Percentiles rank a stretch among this genome's conserved stretches.
phyloP scores from a whole-genome alignment of 2,888 invertebrate genomes.

The Beris chalybata region DNA sequence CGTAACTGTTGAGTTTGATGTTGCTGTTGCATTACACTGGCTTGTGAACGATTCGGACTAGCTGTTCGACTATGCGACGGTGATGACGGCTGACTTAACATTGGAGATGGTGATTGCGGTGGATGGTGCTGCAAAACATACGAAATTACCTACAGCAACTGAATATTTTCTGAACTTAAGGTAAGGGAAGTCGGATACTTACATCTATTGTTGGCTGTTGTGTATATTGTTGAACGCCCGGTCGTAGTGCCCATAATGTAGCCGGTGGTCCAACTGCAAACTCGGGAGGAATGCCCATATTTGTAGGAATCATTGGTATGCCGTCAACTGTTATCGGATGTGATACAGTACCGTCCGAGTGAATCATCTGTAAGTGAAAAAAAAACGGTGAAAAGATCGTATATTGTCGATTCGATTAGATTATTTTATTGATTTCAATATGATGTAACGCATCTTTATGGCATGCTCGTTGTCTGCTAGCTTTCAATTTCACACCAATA shows the following conservation, averaged over 20 bases:
- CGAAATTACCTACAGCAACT: slow-evolving; percentile 21
- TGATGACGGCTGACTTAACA: slow-evolving; percentile 73
- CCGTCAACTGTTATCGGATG: slow-evolving; percentile 50
- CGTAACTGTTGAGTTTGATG: slow-evolving; percentile 37
- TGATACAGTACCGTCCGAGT: slow-evolving; percentile 46
- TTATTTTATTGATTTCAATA: no score
- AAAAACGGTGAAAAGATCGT: background rate
- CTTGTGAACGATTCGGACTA: slow-evolving; percentile 61
- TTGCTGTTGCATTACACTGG: slow-evolving; percentile 39
- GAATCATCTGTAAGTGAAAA: slow-evolving; percentile 17
- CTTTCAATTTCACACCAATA: no score
- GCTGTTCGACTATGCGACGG: slow-evolving; percentile 76
- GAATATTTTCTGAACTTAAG: background rate
- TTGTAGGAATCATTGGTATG: slow-evolving; percentile 52
- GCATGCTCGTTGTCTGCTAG: no score
- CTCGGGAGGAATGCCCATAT: slow-evolving; percentile 54
- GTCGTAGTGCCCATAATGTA: slow-evolving; percentile 48
- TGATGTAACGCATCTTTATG: no score
- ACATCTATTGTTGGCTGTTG: slow-evolving; percentile 43
- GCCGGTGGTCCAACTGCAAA: slow-evolving; percentile 46
- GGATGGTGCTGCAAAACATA: slow-evolving; percentile 50
- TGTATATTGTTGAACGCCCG: slow-evolving; percentile 43
- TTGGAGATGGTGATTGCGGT: slow-evolving; percentile 66
- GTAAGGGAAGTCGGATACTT: slow-evolving; percentile 21
- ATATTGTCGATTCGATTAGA: no score